A percentile compares a stretch with the other conserved stretches of the same genome.
Conservation (phyloP, 2,888 invertebrate genomes). For the Dendrolimus houi region DNA sequence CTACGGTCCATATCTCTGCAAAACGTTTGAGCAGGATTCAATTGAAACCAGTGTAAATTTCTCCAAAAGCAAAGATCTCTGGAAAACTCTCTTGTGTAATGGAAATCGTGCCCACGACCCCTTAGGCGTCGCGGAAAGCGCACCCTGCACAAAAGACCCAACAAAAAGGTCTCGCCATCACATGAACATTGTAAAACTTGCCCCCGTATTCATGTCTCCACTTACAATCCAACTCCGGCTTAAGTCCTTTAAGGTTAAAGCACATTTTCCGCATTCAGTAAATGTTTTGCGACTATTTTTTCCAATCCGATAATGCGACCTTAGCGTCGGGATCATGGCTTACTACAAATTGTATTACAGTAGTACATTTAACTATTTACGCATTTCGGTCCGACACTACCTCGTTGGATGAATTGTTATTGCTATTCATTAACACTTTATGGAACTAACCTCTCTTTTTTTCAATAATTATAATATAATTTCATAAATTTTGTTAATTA, state of each 20-base stretch:
- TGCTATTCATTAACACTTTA: not conserved
- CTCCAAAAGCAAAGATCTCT: slow-evolving; percentile 49
- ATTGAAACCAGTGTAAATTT: slow-evolving; percentile 31
- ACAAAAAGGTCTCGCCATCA: slow-evolving; percentile 73
- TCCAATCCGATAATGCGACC: slow-evolving; percentile 75
- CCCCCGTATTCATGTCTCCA: slow-evolving; percentile 46
- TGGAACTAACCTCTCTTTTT: not conserved
- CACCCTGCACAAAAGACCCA: slow-evolving; percentile 66
- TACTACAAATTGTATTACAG: slow-evolving; percentile 76
- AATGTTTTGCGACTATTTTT: slow-evolving; percentile 66
- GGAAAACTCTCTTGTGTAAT: slow-evolving; percentile 68
- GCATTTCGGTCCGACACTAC: slow-evolving; percentile 26
- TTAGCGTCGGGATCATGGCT: slow-evolving; percentile 74
- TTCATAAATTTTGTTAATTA: not conserved
- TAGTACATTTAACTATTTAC: slow-evolving; percentile 74
- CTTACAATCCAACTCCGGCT: slow-evolving; percentile 42
- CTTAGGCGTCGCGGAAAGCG: slow-evolving; percentile 56
- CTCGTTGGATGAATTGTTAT: not conserved
- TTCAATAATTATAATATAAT: not conserved
- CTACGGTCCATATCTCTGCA: too few relatives aligned
- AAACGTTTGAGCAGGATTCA: slow-evolving; percentile 7
- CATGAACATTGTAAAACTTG: slow-evolving; percentile 74
- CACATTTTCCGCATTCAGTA: slow-evolving; percentile 30
- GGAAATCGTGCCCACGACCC: slow-evolving; percentile 67
- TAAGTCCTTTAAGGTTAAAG: slow-evolving; percentile 29